Conservation (phyloP, 92 coral and sea anemone genomes). For the Zoanthus sansibaricus region DNA sequence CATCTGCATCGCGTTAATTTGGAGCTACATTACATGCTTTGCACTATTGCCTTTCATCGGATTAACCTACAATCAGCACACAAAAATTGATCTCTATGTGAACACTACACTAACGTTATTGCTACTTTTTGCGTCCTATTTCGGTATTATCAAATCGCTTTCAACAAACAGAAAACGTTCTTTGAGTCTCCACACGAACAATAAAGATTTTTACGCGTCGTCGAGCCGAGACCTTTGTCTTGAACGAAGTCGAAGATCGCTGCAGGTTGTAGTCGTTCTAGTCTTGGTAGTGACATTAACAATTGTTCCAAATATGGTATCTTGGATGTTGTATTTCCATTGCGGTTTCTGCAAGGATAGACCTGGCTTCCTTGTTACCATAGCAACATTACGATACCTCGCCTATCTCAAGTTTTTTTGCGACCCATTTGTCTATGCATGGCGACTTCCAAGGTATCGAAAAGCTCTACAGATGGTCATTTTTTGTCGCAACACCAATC, state of each 20-base stretch:
- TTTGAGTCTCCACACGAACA: constrained; percentile 24
- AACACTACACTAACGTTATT: constrained; percentile 56
- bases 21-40: constrained; percentile 59
- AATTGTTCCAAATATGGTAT: constrained; percentile 61
- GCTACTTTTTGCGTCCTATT: constrained; percentile 50
- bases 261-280: constrained; percentile 50
- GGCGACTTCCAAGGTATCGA: constrained; percentile 66
- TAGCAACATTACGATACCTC: constrained; percentile 51
- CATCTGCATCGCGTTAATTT: constrained; percentile 46
- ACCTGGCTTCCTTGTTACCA: constrained; percentile 23
- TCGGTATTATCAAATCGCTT: constrained; percentile 58
- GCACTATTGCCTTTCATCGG: constrained; percentile 52
- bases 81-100: constrained; percentile 57
- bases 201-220: constrained; percentile 8
- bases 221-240: constrained; percentile 31
- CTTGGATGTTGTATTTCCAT: constrained; percentile 45
- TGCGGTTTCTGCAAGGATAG: constrained; percentile 39
- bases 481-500: constrained; percentile 25
- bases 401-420: constrained; percentile 61
- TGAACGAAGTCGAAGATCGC: constrained; percentile 50
- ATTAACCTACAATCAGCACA: constrained; percentile 29
- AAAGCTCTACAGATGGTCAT: constrained; percentile 56
- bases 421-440: constrained; percentile 71
- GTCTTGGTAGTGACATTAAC: constrained; percentile 61
- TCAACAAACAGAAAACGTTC: constrained; percentile 28